Base-by-base conservation (phyloP, 1,140 invertebrate genomes). In the Drosophila ogumai region DNA sequence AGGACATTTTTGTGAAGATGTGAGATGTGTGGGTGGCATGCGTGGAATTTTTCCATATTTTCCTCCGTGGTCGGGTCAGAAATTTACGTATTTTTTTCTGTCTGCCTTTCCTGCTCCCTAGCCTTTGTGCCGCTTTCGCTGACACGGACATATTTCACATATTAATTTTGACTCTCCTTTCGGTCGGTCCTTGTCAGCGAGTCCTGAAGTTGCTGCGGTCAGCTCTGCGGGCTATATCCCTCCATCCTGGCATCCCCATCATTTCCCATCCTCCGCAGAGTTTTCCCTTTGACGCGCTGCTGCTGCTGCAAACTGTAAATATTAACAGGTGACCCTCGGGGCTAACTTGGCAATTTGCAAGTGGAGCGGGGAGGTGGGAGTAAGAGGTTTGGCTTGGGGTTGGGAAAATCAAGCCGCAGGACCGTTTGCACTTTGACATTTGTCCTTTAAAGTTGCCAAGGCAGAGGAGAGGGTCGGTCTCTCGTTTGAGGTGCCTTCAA, bases 131-230 rank as follows among this genome's bases (percentile, higher is more conserved):
- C 17, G 19, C 17, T 41, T 38, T 36, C 19, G 46, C n/a, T 25
- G 50, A 36, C 47, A 50, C 36, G 59, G 12, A 77, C 74, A 82
- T 73, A 88, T 76, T 82, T 84, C 52, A 46, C 32, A 77, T 87
- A 87, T 87, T 88, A 84, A 84, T 88, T 80, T 63, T 52, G 6
- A 38, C 19, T 54, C 13, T 25, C 17, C 17, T 25, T 15, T 44
- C 17, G 17, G 41, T 44, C n/a, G 49, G 55, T 44, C 54, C 67
- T 63, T 36, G 34, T 22, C 36, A 55, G 38, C 43, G 31, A 32
- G 32, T 47, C 60, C 46, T 59, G 40, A 44, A 72, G 36, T 54
- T 49, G 38, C 28, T 61, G 72, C 40, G 75, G 75, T 58, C 58
- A 59, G 38, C 41, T 22, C 36, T 71, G 65, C 38, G 72, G 56